Evolutionary conservation across 2,888 invertebrate species (phyloP), one percentile per base, ranked within the genome.

Genomic region (Sminthurinus aureus): DNA sequence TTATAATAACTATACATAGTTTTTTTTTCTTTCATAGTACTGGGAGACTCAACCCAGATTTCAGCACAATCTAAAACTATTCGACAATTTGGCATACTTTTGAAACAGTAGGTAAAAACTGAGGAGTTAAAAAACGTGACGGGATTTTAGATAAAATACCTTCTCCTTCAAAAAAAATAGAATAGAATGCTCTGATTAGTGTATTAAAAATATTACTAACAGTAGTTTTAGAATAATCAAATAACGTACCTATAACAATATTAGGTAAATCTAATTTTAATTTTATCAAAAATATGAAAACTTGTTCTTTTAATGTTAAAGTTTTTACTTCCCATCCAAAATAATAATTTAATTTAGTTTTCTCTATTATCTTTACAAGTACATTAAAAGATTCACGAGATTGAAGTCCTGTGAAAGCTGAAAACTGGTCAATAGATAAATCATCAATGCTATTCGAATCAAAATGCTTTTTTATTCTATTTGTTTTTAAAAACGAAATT

Each of bases 1-100:
- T 89, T 89, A 71, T 84, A 84, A 26, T 51, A 38, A 11, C 84
- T 84, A 75, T 81, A 85, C 18, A 81, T 64, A 2, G 67, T 66
- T 67, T 64, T 24, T 24, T 79, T 64, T 18, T 64, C 26, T 22
- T 79, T 24, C 50, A 67, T 24, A 0, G 22, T 20, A 11, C 26
- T 79, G 0, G 67, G 79, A n/a, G 66, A 11, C 18, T 79, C 79
- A n/a, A 67, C 67, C n/a, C 12, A 18, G 0, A 79, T 26, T 79
- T 79, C 79, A 11, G 77, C n/a, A 38, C 77, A 77, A 58, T 77
- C 77, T n/a, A 77, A 52, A 12, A 77, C 58, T 51, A 77, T 58
- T n/a, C 77, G 0, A 58, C 77, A 77, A 38, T 77, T 77, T 24
- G 24, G 24, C 51, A 77, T 52, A n/a, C 1, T 11, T 2, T 3